Percentiles rank a stretch among this genome's conserved stretches.
Evolutionary conservation across 2,888 invertebrate genomes (phyloP).

Genomic region (Melipona beecheii): DNA sequence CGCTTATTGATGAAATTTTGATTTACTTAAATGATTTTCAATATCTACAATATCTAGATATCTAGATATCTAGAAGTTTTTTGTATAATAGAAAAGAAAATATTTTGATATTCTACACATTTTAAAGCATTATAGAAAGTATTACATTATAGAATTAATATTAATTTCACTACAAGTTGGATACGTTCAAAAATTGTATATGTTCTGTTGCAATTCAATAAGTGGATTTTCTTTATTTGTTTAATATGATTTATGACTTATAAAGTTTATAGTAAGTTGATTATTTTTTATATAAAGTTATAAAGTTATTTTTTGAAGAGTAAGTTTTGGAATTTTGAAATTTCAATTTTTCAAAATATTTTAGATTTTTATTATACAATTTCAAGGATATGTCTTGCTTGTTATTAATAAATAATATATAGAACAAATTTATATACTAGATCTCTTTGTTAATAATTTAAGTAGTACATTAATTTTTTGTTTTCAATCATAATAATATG

Average conservation of each 20-base stretch:
- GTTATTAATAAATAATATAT: not conserved
- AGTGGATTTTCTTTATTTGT: not conserved
- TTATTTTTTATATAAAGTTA: not conserved
- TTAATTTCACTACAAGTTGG: not conserved
- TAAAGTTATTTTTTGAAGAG: not conserved
- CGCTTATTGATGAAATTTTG: not conserved
- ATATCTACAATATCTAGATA: not conserved
- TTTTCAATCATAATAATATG: not conserved
- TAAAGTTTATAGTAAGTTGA: not conserved
- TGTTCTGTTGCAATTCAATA: not conserved
- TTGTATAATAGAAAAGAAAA: not conserved
- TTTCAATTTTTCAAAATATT: not conserved
- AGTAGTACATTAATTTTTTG: not conserved
- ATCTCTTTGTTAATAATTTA: not conserved
- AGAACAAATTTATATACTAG: not conserved
- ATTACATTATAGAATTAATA: not conserved
- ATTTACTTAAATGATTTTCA: not conserved
- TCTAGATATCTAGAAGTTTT: too few species aligned
- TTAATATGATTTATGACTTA: not conserved
- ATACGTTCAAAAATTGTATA: not conserved
- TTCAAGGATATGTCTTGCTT: not conserved
- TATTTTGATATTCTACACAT: constrained; percentile 1
- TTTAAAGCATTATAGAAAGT: not conserved
- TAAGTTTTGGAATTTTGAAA: not conserved
- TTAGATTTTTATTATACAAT: not conserved